A percentile compares a stretch with the other conserved stretches of the same genome.
Conservation (phyloP, 2,888 invertebrate genomes). For the Nymphalis c-album region DNA sequence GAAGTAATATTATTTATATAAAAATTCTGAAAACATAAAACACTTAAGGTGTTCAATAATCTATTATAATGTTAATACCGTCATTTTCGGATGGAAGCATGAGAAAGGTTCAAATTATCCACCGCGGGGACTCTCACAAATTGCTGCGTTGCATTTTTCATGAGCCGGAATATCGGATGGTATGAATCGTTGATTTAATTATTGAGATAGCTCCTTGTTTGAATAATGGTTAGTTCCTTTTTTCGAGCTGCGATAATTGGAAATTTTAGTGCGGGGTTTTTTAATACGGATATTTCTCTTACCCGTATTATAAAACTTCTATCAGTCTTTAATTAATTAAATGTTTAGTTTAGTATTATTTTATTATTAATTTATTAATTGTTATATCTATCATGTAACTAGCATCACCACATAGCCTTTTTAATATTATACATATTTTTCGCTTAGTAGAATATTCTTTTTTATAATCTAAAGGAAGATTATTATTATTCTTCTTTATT, state of each 20-base stretch:
- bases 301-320: neutral
- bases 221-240: constrained; percentile 14
- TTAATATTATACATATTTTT: too few relatives aligned
- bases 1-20: neutral
- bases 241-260: constrained; percentile 14
- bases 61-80: constrained; percentile 16
- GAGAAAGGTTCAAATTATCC: constrained; percentile 31
- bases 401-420: too few relatives aligned
- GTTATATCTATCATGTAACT: too few relatives aligned
- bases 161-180: constrained; percentile 65
- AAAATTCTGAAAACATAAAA: neutral
- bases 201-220: constrained; percentile 57
- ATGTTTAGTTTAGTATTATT: neutral
- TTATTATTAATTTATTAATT: too few relatives aligned
- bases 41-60: neutral
- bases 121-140: constrained; percentile 58
- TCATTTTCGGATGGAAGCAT: constrained; percentile 11
- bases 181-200: constrained; percentile 78
- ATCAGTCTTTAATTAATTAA: neutral
- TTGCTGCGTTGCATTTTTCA: constrained; percentile 77
- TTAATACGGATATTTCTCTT: neutral
- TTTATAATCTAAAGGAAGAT: too few relatives aligned
- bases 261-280: neutral
- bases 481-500: too few relatives aligned
- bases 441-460: too few relatives aligned